Base-by-base conservation (phyloP, 2,888 invertebrate genomes). In the Cheilosia impressa region DNA sequence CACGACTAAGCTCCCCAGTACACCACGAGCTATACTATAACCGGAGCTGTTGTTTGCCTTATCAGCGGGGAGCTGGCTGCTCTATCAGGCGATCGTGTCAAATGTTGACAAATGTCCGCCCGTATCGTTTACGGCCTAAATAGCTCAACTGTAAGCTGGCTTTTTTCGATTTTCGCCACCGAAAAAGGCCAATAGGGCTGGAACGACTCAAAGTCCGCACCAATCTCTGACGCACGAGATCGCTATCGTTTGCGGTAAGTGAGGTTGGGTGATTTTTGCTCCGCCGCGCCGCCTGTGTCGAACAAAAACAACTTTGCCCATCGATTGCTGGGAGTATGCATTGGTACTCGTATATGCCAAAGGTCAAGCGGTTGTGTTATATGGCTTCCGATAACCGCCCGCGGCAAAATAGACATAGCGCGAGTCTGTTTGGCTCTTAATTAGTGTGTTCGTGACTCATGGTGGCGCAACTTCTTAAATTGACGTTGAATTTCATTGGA, bases 181-280 rank as follows among this genome's bases (percentile, higher is more conserved):
- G 13, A 47, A 68, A 78, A 68, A 80, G 80, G 71, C 60, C 73
- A 58, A 71, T 60, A 53, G 53, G 65, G 52, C 53, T 65, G 19
- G 34, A 53, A 31, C 13, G 31, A 34, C 19, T 65, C 84, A 80
- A 84, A 84, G 84, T 84, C 75, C 80, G 71, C 31, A 55, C 17
- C 43, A 19, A 47, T 41, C 66, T 80, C 80, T 84, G 84, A 84
- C 84, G 84, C 84, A 84, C 80, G 80, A 84, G 84, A 84, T 84
- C 45, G 47, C 65, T 80, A 84, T 84, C 84, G 17, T 9, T 19
- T 22, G 6, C 31, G 27, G 19, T 22, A 9, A 17, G 41, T 57
- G 24, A 34, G 19, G 22, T 17, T 52, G 17, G 24, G n/a, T 43
- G 13, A 17, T 53, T 52, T 55, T 60, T 22, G 17, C 19, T 60